Conservation (phyloP, 2,888 invertebrate genomes). For the Pilophorus perplexus region DNA sequence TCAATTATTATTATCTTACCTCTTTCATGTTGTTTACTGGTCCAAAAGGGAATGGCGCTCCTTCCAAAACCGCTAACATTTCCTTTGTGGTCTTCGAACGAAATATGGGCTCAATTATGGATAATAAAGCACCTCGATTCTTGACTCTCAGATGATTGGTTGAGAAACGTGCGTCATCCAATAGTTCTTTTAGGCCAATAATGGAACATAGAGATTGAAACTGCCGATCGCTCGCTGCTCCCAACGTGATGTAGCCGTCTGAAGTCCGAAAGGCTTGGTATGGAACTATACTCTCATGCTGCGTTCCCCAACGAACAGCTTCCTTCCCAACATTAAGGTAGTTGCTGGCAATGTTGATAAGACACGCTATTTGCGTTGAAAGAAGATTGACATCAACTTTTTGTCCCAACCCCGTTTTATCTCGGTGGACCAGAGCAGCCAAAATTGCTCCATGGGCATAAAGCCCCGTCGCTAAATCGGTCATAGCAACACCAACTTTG, state of each 20-base stretch:
- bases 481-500: slow-evolving; percentile 89
- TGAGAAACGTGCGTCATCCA: slow-evolving; percentile 62
- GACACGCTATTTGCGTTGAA: slow-evolving; percentile 83
- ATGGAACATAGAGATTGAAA: slow-evolving; percentile 69
- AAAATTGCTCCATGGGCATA: slow-evolving; percentile 93
- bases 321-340: slow-evolving; percentile 76
- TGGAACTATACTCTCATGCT: slow-evolving; percentile 91
- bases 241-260: slow-evolving; percentile 81
- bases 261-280: slow-evolving; percentile 84
- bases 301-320: slow-evolving; percentile 78
- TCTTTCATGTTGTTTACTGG: slow-evolving; percentile 83
- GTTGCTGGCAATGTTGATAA: slow-evolving; percentile 86
- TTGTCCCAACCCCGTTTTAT: slow-evolving; percentile 78
- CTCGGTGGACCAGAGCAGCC: slow-evolving; percentile 78
- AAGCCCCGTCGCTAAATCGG: slow-evolving; percentile 88
- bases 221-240: slow-evolving; percentile 81
- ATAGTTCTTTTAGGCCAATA: slow-evolving; percentile 62
- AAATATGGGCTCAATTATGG: slow-evolving; percentile 61
- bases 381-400: slow-evolving; percentile 92
- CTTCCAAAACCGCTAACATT: slow-evolving; percentile 71
- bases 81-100: slow-evolving; percentile 66
- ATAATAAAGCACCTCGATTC: slow-evolving; percentile 68
- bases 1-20: no score
- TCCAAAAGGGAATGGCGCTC: slow-evolving; percentile 79
- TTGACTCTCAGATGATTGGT: slow-evolving; percentile 73